Base-by-base conservation (phyloP, 2,888 invertebrate species). In the Epinotia demarniana region DNA sequence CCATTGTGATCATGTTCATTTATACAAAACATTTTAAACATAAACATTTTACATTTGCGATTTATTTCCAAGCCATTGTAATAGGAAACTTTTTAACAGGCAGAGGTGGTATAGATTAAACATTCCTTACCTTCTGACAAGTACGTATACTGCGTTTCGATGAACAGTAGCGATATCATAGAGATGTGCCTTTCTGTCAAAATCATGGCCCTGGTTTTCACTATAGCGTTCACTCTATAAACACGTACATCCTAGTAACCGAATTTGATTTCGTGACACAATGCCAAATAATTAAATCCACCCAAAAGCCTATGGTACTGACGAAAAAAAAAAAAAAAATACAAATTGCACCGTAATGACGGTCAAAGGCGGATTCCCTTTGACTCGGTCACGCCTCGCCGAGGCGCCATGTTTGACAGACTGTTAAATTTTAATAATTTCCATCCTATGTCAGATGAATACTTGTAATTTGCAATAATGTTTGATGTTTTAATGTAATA, bases 281-380 rank as follows among this genome's bases (percentile, higher is more conserved):
- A 39, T 39, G 67, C 18, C 55, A 70, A 57, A 74, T 63, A 74
- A 70, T 74, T 73, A 64, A 49, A 55, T 46, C 63, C 62, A 68
- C 46, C 62, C 63, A 74, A 73, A 74, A 70, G 74, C 49, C 62
- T 46, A 63, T 43, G 8, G 58, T 9, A 61, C 16, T 62, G 13
- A 12, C 16, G 27, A 4, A 43, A 2, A 27, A 3, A 43, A 2
- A 43, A 2, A 39, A 75, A 79, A 78, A 79, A 79, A 77, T 72
- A 72, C 73, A 73, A 78, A 57, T 33, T 16, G 69, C 69, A 57
- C 63, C 55, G 49, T 78, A 79, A 76, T 78, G 77, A 78, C 63
- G 72, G 81, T 79, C 80, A 80, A 81, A 81, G 79, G 80, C 73
- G 73, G 62, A 68, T 43, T 78, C 80, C 73, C 82, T 82, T 82